Base-by-base conservation (phyloP, 2,113 vertebrate genomes). In the Plecotus auritus region DNA sequence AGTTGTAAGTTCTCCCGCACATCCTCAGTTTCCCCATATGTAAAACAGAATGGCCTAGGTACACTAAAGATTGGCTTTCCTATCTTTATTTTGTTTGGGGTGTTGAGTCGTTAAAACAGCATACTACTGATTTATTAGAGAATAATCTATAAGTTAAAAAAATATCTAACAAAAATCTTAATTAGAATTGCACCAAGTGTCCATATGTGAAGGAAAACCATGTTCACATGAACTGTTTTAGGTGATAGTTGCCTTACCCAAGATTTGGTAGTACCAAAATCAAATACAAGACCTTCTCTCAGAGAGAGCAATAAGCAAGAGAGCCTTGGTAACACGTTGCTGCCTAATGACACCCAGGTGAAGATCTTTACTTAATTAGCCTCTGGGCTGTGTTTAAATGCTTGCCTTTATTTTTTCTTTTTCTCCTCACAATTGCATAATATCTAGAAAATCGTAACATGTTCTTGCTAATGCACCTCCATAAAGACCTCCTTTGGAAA, bases 391-490 rank as follows among this genome's bases (percentile, higher is more conserved):
- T 81, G 64, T 91, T 49, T 93, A 49, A 95, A 90, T 83, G 23
- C 78, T 96, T 80, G 23, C 51, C 42, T 93, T 94, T 37, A 35
- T 92, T 93, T 84, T 49, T 78, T 28, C 40, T 28, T 91, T 93
- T 10, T 3, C 67, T 26, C 51, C 54, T 78, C 61, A 88, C 1
- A 10, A 26, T 37, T 77, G 7, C 49, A 80, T 12, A 80, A 26
- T 69, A 84, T 40, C 59, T 67, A 30, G 45, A 40, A 35, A 92
- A 35, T 82, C 40, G 76, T 93, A 85, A 95, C 94, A 93, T 85
- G 49, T 1, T 86, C 20, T 88, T 80, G 78, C 64, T 91, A 90
- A 59, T 90, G 28, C 17, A 76, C 32, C 69, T 89, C 90, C 18
- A 9, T 47, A 85, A 95, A 70, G 35, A 42, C 23, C 30, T 93